These are phyloP conservation scores for Phalloptychus januarius DNA, from an alignment of 2,797 vertebrate genomes.

Conservation along the genomic window DNA sequence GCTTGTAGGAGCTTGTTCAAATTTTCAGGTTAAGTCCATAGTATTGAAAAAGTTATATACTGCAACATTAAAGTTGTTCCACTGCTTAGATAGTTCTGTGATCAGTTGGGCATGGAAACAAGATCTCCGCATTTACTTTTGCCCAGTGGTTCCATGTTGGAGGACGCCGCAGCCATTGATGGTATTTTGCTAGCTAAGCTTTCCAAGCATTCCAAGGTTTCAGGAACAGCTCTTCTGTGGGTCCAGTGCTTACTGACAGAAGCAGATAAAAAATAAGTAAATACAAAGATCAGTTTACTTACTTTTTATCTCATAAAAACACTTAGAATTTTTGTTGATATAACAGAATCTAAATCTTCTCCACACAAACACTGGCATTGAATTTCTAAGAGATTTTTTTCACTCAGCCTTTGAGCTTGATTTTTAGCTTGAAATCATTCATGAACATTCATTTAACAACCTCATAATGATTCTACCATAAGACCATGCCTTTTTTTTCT, in stretches of 20 bases:
- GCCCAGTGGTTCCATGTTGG: neutral
- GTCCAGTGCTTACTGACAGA: neutral
- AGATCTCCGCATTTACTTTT: neutral
- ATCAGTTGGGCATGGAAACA: neutral
- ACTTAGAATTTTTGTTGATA: neutral
- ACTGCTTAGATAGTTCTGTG: neutral
- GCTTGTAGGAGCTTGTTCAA: too few relatives aligned
- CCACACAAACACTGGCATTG: neutral
- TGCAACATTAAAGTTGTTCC: neutral
- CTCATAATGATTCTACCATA: neutral
- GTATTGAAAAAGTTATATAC: too few relatives aligned
- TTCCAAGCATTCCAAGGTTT: too few relatives aligned
- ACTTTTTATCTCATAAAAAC: neutral
- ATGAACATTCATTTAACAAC: constrained; percentile 1
- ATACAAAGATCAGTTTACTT: too few relatives aligned
- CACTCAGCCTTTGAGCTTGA: neutral
- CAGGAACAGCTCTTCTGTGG: neutral
- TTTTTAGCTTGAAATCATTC: neutral
- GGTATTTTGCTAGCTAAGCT: neutral
- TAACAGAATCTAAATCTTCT: neutral
- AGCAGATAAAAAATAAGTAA: too few relatives aligned
- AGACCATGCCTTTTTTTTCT: neutral
- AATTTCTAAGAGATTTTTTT: neutral
- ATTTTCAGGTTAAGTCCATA: too few relatives aligned
- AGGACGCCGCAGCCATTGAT: neutral